Evolutionary conservation across 2,888 invertebrate genomes (phyloP).

Genomic region (Stenurella melanura): DNA sequence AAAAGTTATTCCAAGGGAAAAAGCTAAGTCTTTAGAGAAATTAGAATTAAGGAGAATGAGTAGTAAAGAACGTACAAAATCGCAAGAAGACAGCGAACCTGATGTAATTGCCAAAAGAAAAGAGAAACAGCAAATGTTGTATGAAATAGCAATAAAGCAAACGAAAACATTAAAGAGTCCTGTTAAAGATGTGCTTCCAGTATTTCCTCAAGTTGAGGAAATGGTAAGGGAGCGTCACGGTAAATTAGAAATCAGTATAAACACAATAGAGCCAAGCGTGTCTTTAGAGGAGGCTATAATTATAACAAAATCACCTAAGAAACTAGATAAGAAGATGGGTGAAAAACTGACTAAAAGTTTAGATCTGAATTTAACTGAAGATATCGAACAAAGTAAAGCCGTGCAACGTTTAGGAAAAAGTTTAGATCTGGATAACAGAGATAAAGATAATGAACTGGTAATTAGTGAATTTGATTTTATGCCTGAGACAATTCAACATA

Average conservation of each 20-base stretch:
- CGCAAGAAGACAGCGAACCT: conserved; percentile 83
- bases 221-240: conserved; percentile 84
- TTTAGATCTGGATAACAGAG: conserved; percentile 70
- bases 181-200: conserved; percentile 82
- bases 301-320: conserved; percentile 84
- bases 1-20: conserved; percentile 76
- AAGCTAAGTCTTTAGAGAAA: conserved; percentile 82
- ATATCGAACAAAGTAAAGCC: conserved; percentile 62
- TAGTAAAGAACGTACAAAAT: conserved; percentile 82
- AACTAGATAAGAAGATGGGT: conserved; percentile 77
- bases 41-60: conserved; percentile 76
- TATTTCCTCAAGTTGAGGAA: conserved; percentile 84
- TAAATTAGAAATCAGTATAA: conserved; percentile 84
- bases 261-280: conserved; percentile 74
- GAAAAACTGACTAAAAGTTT: conserved; percentile 78
- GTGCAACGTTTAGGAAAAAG: conserved; percentile 71
- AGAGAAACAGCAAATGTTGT: conserved; percentile 84
- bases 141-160: conserved; percentile 85
- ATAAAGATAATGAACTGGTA: conserved; percentile 62
- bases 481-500: conserved; percentile 62
- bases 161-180: conserved; percentile 84
- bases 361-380: conserved; percentile 77
- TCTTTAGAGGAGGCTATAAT: conserved; percentile 82
- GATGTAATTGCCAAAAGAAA: conserved; percentile 81
- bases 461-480: conserved; percentile 69